Base-by-base conservation (phyloP, 2,888 invertebrate species). In the Synergus itoensis region DNA sequence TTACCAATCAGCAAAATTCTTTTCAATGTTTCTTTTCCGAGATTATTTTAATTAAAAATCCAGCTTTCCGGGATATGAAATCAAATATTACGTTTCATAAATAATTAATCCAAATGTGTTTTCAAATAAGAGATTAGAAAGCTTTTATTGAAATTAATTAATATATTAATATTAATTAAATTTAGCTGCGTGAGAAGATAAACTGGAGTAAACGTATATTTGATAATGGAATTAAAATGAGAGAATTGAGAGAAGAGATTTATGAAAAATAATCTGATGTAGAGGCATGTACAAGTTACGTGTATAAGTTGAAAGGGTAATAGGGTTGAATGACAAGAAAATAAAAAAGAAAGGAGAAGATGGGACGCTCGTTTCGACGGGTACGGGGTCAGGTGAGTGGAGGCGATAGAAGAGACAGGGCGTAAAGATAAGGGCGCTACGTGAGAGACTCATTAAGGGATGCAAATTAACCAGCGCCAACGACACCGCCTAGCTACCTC, bases 381-480 rank as follows among this genome's bases (percentile, higher is more conserved):
- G 62, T 45, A 43, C n/a, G 75, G 62, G 45, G 77, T 77, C 77
- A 77, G 73, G 57, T 75, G 76, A 57, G 63, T 73, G 75, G 53
- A 67, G 65, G 48, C 65, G 77, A 62, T 67, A 79, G 80, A 79
- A 77, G 78, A 81, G 83, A 77, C 83, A 85, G 84, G 81, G 86
- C 84, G 87, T 86, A 85, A 85, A 90, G 90, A 91, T 90, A 91
- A 91, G 90, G 86, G 86, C 86, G 88, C 87, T 88, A 88, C 90
- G 90, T 87, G 90, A 89, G 90, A 89, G 88, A 88, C 90, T 91
- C 91, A 90, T 91, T 91, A 91, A 91, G 90, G 90, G 89, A 90
- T 91, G 90, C 90, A 91, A 91, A 91, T 91, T 90, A 90, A 89
- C 88, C 87, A 85, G 84, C 85, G 86, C 80, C 83, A 82, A 48